Evolutionary conservation across 2,888 invertebrate species (phyloP), one percentile per base, ranked within the genome.

Genomic region (Dryobotodes eremita): DNA sequence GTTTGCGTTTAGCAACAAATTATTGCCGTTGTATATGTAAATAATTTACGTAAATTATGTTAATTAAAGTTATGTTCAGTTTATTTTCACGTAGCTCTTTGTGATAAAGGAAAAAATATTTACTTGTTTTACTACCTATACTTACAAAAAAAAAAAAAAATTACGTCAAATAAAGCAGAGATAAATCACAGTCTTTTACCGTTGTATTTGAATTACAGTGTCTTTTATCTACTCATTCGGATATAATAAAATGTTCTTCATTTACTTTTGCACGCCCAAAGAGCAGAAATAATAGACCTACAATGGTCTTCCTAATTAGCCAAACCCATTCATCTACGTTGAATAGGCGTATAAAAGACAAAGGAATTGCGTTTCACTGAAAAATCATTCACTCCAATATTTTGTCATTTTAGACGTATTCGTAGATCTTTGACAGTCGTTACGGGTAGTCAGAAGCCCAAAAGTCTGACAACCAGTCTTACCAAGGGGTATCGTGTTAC

Each of bases 241-340:
- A 66, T 13, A 70, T 70, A 61, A 46, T 20, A 59, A 70, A 82
- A 75, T 59, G 59, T 75, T 82, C 76, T 59, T 75, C 36, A 69
- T 85, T 82, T 80, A 71, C 79, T 74, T 83, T 78, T 53, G 62
- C 36, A 36, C 48, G 31, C 46, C 36, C 6, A 15, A 75, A 80
- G 65, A 85, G 82, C 78, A 15, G 31, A 61, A 71, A 86, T 80
- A 88, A 88, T 81, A 70, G 78, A n/a, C 68, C 55, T 65, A 75
- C 78, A 82, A 82, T 66, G 62, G 77, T 64, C 62, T 72, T 77
- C 68, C 68, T 84, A 87, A 88, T 87, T 85, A 88, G 84, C 70
- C 80, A 55, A 85, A 81, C 70, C 81, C 83, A 86, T 86, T 88
- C 76, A 77, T 81, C 73, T 64, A 74, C 57, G 31, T 73, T 85